Base-by-base conservation (phyloP, 2,888 invertebrate species). In the Amphipoea oculea region DNA sequence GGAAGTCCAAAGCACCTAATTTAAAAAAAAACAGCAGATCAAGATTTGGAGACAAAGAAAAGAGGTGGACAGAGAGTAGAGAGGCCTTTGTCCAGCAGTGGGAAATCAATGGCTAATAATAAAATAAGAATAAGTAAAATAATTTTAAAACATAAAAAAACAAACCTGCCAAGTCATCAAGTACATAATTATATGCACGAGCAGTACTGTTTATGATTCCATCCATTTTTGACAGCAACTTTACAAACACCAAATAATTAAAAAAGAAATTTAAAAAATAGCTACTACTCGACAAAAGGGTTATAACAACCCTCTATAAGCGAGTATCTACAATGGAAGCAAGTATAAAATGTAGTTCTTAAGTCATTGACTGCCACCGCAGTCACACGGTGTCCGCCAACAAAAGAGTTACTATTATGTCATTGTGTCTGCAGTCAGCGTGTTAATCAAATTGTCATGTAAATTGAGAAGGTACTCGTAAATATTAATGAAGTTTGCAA, bases 111-210 rank as follows among this genome's bases (percentile, higher is more conserved):
- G 57, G 4, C 57, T 57, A 23, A 9, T 57, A n/a, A 57, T 57
- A 23, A 57, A 57, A 57, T 57, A 57, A 57, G 3, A 23, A n/a
- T 23, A 23, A 57, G 3, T 9, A 57, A 69, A 51, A 20, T 0
- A n/a, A 11, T 20, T 23, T 40, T 11, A 68, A 51, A 70, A 51
- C n/a, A 45, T 3, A 36, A 76, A 42, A 54, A 71, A 36, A 65
- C 85, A 20, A 78, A 88, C 88, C 90, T 69, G 81, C 74, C 20
- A 89, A 79, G 60, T 89, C 90, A 20, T 87, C 45, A 12, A 86
- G 51, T n/a, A 86, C 40, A 71, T 90, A 85, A 17, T 84, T 79
- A 78, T 90, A 90, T 12, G 65, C 51, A 36, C 78, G 54, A 3
- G 74, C 3, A 4, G 87, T n/a, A 51, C 69, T 78, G n/a, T 78